Evolutionary conservation across 2,113 vertebrate species (phyloP), one percentile per base, ranked within the genome.

Genomic region (Rhinoptilus africanus): DNA sequence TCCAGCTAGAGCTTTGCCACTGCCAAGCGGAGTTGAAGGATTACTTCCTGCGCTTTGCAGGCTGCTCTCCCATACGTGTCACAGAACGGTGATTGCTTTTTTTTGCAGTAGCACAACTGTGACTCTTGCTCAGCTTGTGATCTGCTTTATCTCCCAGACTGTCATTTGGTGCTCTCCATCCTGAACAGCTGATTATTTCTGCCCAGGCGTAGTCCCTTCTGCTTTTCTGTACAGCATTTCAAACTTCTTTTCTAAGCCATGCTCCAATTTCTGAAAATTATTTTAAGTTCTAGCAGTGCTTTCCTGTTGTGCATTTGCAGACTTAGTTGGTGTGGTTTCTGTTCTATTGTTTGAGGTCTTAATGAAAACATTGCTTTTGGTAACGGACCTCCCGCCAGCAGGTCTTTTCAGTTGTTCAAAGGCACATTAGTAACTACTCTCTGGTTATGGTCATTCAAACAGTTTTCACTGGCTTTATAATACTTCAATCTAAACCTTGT

Each of bases 71-170:
- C 59, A 3, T 89, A 43, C 50, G 1, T 16, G 20, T 63, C 6
- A 2, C 68, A 86, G 86, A 67, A 47, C 26, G 35, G 54, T 16
- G 72, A 54, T 64, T 85, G 67, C 9, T n/a, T 39, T 22, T 74
- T 94, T 94, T 77, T 94, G 32, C 79, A 43, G 79, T 53, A 88
- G 79, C 92, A 62, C 63, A 93, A 69, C 83, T 85, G 63, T 85
- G 92, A 66, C 34, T 93, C 53, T 73, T 9, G 5, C 72, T 91
- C 35, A 54, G 59, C 83, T 92, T 53, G 41, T 88, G 62, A 85
- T 73, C 72, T 85, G 53, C 32, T 83, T 0, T 59, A 3, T 89
- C 88, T 88, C 75, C 50, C 86, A 86, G 68, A 14, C 24, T 90
- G 27, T 60, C 83, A 34, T 60, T 68, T 88, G 45, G 24, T 77